Evolutionary conservation across 2,797 vertebrate species (phyloP), one percentile per base, ranked within the genome.

Genomic region (Sebastolobus alascanus): DNA sequence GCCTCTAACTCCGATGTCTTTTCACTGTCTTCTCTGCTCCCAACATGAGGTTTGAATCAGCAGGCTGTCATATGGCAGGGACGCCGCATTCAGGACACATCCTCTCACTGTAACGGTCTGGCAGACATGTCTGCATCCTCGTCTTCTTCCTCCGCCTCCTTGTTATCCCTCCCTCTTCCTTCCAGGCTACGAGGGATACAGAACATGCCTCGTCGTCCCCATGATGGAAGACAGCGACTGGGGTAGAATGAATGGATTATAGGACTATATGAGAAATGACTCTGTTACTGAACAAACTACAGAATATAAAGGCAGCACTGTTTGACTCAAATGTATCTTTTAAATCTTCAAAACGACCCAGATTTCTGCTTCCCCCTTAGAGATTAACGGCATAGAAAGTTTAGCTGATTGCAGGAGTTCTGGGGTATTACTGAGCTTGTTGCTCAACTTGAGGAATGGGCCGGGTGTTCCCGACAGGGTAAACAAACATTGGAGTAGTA

Each of bases 21-120:
- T 64, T 83, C 10, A 61, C 55, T 43, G 56, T 77, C 60, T 88
- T 88, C 75, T 80, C 70, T 72, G 68, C 68, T 80, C 61, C 74
- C 56, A 75, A 88, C 91, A 92, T 90, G 68, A 88, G 91, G 84
- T 93, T 94, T 79, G 56, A 91, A 91, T 93, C 85, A 93, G 73
- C 29, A 9, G 35, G 38, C 77, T 82, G 87, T 93, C 87, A 85
- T 78, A 90, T 83, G 87, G 86, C 89, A 81, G 79, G 80, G 80
- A 84, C 68, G 63, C 65, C 73, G 73, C 72, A 83, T 87, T 90
- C 82, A 84, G 73, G 89, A 91, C 89, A 92, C 75, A 85, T 89
- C 80, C 86, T 92, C 69, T 84, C 69, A 67, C 85, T 89, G 52
- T 89, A 89, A 89, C 77, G 58, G 85, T 89, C 84, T 93, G 84